Conservation (phyloP, 2,797 vertebrate species). For the Acridotheres tristis region DNA sequence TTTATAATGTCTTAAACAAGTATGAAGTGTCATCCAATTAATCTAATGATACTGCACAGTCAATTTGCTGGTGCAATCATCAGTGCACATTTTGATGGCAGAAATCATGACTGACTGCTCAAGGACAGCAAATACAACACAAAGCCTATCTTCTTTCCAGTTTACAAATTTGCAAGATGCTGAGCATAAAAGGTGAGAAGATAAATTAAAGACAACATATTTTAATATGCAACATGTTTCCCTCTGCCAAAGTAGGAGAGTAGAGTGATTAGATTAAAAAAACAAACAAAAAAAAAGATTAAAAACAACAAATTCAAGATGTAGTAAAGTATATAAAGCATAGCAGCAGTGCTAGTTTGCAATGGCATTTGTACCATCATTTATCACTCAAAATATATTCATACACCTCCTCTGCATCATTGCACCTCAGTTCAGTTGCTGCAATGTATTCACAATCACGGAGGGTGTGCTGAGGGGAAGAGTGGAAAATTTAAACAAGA, state of each 20-base stretch:
- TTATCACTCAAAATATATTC: constrained; percentile 2
- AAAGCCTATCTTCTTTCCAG: background rate
- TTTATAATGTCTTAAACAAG: background rate
- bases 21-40: constrained; percentile 17
- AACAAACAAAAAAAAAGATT: background rate
- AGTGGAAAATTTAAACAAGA: background rate
- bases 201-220: constrained; percentile 17
- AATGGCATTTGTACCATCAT: background rate
- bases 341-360: background rate
- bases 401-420: background rate
- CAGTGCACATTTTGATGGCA: background rate
- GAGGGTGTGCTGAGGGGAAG: background rate
- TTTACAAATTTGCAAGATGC: background rate
- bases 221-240: background rate
- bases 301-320: background rate
- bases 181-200: background rate
- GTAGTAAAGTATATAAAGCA: background rate
- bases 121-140: background rate
- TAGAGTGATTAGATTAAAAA: background rate
- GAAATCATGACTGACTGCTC: constrained; percentile 29
- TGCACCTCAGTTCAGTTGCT: background rate
- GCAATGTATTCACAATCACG: background rate
- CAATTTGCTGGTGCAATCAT: constrained; percentile 24
- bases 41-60: background rate
- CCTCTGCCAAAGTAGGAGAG: background rate